These are phyloP conservation scores for Bellardia bayeri DNA, from an alignment of 2,888 invertebrate species.

Conservation along the genomic window DNA sequence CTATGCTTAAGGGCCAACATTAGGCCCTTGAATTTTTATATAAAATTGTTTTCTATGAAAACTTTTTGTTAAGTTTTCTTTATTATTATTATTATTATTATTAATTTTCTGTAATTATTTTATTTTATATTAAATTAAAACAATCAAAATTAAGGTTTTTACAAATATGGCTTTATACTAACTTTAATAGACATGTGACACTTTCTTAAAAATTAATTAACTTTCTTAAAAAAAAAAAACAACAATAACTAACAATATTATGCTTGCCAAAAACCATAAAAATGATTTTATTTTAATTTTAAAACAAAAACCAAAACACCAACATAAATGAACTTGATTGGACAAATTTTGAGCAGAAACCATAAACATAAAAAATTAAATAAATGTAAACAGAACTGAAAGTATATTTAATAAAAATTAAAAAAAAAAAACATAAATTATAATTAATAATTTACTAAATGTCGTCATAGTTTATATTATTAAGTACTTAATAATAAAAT, in stretches of 20 bases:
- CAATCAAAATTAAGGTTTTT: conserved; percentile 1
- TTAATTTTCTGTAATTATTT: background rate
- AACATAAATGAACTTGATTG: conserved; percentile 31
- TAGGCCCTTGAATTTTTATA: background rate
- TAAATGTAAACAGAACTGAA: conserved; percentile 66
- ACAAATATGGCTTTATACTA: conserved; percentile 25
- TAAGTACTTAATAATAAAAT: conserved; percentile 49
- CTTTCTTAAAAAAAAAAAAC: conserved; percentile 3
- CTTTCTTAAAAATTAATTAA: conserved; percentile 37
- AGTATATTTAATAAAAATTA: conserved; percentile 11
- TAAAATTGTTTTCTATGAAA: conserved; percentile 71
- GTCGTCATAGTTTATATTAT: conserved; percentile 10
- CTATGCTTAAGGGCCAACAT: background rate
- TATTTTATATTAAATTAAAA: conserved; percentile 5
- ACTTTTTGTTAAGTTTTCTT: conserved; percentile 72
- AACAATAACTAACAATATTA: conserved; percentile 47
- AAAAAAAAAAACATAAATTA: conserved; percentile 25
- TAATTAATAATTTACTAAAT: background rate
- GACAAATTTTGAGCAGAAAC: conserved; percentile 17
- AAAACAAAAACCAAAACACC: conserved; percentile 51
- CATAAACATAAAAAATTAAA: background rate
- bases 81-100: conserved; percentile 47
- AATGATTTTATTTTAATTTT: conserved; percentile 1
- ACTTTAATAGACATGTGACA: background rate
- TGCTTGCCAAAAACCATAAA: conserved; percentile 60